Evolutionary conservation across 2,797 vertebrate species (phyloP).

Genomic region (Miichthys miiuy): DNA sequence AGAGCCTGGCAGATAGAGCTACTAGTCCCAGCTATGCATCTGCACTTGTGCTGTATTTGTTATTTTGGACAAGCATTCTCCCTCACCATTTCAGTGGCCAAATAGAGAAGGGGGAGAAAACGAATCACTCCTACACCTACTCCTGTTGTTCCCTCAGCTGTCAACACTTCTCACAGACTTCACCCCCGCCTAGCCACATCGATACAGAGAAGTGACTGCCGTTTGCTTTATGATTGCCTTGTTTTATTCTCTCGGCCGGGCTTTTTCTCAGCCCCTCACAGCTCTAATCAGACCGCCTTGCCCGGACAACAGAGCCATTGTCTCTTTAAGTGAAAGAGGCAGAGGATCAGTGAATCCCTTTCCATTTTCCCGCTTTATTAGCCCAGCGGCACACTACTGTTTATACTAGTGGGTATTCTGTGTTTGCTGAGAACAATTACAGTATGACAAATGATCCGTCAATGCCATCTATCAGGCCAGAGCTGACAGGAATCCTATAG

Average conservation of each 20-base stretch:
- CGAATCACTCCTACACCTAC: conserved; percentile 81
- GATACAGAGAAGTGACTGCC: conserved; percentile 86
- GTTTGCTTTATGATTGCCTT: conserved; percentile 87
- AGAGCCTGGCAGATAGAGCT: conserved; percentile 73
- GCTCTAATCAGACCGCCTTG: conserved; percentile 82
- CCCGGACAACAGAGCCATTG: conserved; percentile 82
- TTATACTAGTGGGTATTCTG: conserved; percentile 99
- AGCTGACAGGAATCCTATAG: conserved; percentile 99
- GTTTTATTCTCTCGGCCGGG: conserved; percentile 81
- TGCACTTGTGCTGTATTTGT: conserved; percentile 79
- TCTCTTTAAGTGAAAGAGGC: conserved; percentile 84
- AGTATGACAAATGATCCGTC: conserved; percentile 99
- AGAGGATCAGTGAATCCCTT: conserved; percentile 94
- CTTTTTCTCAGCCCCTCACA: conserved; percentile 74
- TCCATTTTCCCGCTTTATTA: conserved; percentile 97
- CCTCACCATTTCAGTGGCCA: conserved; percentile 77
- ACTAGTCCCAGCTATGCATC: conserved; percentile 70
- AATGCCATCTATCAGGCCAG: conserved; percentile 97
- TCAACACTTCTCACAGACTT: conserved; percentile 82
- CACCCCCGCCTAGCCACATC: conserved; percentile 82
- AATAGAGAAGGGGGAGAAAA: conserved; percentile 80
- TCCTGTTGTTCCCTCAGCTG: conserved; percentile 84
- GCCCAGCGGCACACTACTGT: conserved; percentile 92
- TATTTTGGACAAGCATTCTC: conserved; percentile 80
- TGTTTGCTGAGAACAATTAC: conserved; percentile 99